phyloP scores from a whole-genome alignment of 2,888 invertebrate genomes.

The Hedya salicella region DNA sequence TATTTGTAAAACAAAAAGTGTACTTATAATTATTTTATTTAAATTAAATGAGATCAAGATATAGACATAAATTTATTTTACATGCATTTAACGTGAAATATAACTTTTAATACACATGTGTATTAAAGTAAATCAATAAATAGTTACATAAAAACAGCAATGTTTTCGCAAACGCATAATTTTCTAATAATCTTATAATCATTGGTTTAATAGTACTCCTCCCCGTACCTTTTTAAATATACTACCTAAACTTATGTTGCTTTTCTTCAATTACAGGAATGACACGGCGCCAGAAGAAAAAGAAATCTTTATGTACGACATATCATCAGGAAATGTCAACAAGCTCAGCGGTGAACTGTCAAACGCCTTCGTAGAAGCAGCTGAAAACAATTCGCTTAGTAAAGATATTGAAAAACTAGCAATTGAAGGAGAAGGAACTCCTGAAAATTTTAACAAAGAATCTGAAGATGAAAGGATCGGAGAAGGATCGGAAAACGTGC shows the following conservation, averaged over 20 bases:
- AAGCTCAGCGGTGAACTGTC: conserved; percentile 93
- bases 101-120: too few species aligned
- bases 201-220: too few species aligned
- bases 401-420: conserved; percentile 86
- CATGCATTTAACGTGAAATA: too few species aligned
- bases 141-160: too few species aligned
- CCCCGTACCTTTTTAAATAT: too few species aligned
- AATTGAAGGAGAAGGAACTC: conserved; percentile 79
- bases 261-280: conserved; percentile 70
- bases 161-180: too few species aligned
- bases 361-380: conserved; percentile 93
- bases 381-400: conserved; percentile 91
- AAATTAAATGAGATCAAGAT: too few species aligned
- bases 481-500: conserved; percentile 81
- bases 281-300: conserved; percentile 82
- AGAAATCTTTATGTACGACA: conserved; percentile 95
- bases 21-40: too few species aligned
- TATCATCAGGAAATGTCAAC: conserved; percentile 89
- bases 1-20: too few species aligned
- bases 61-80: too few species aligned
- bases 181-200: too few species aligned
- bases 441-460: conserved; percentile 70
- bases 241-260: neutral
- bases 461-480: conserved; percentile 60
- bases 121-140: too few species aligned